These are phyloP conservation scores for Eremophila alpestris DNA, from an alignment of 2,797 vertebrate genomes.

Conservation along the genomic window DNA sequence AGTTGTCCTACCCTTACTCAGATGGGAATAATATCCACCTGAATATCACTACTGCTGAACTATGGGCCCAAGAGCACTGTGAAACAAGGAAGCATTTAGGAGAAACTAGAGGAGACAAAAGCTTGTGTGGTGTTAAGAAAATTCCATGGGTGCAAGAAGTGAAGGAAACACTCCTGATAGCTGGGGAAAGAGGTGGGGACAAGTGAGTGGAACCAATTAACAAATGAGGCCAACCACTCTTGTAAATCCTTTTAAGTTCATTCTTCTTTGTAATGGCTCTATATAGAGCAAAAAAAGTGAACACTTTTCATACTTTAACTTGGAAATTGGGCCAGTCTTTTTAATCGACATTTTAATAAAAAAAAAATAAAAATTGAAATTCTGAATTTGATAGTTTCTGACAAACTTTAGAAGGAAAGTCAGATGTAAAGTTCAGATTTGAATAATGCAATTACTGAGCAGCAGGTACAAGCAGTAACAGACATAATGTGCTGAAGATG, in stretches of 20 bases:
- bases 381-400: neutral
- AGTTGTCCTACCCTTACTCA: neutral
- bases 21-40: neutral
- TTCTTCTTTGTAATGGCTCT: neutral
- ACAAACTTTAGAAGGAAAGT: slow-evolving; percentile 4
- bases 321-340: neutral
- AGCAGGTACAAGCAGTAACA: slow-evolving; percentile 5
- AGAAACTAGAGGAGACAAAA: neutral
- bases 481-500: neutral
- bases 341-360: neutral
- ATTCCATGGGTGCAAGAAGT: neutral
- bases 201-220: neutral
- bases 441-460: slow-evolving; percentile 7
- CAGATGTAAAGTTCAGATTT: neutral
- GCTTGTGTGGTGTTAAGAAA: neutral
- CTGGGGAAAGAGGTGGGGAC: neutral
- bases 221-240: neutral
- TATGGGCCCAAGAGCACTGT: neutral
- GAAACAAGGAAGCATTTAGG: neutral
- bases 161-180: neutral
- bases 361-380: neutral
- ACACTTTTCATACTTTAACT: neutral
- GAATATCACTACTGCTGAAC: neutral
- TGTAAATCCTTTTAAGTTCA: neutral
- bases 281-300: neutral